Evolutionary conservation across 1,140 invertebrate genomes (phyloP).

Genomic region (Dermatophagoides farinae): DNA sequence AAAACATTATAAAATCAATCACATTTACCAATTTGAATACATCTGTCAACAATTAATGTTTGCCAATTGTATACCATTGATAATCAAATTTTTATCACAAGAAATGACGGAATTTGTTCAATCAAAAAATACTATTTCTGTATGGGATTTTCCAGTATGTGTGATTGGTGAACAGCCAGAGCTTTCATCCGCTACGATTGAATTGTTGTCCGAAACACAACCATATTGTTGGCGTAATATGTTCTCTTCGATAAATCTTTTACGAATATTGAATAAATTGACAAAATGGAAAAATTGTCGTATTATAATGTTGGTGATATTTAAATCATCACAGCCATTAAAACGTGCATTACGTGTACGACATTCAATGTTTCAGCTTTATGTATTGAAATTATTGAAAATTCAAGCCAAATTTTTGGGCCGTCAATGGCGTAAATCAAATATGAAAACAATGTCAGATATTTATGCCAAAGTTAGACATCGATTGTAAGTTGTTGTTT

Average conservation of each 20-base stretch:
- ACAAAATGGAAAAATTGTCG: conserved; percentile 99
- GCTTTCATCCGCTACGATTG: conserved; percentile 55
- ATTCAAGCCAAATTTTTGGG: conserved; percentile 99
- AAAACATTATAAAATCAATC: conserved; percentile 98
- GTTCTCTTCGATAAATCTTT: conserved; percentile 90
- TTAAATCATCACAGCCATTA: conserved; percentile 94
- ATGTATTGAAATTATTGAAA: conserved; percentile 90
- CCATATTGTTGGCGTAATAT: conserved; percentile 91
- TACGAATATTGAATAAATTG: conserved; percentile 90
- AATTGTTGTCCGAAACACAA: conserved; percentile 25
- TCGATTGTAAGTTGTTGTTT: conserved; percentile 34
- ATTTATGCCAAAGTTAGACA: conserved; percentile 83
- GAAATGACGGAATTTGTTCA: conserved; percentile 80
- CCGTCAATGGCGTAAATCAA: conserved; percentile 92
- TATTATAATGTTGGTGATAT: conserved; percentile 99
- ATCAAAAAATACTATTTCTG: conserved; percentile 79
- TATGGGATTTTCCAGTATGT: conserved; percentile 85
- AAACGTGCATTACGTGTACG: conserved; percentile 83
- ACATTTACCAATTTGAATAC: conserved; percentile 97
- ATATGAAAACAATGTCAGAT: conserved; percentile 98
- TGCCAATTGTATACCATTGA: conserved; percentile 94
- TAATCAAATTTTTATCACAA: conserved; percentile 98
- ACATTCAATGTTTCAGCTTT: conserved; percentile 94
- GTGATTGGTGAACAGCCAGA: conserved; percentile 89
- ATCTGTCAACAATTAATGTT: conserved; percentile 97